Evolutionary conservation across 2,113 vertebrate genomes (phyloP), one percentile per base, ranked within the genome.

Genomic region (Phoxinus phoxinus): DNA sequence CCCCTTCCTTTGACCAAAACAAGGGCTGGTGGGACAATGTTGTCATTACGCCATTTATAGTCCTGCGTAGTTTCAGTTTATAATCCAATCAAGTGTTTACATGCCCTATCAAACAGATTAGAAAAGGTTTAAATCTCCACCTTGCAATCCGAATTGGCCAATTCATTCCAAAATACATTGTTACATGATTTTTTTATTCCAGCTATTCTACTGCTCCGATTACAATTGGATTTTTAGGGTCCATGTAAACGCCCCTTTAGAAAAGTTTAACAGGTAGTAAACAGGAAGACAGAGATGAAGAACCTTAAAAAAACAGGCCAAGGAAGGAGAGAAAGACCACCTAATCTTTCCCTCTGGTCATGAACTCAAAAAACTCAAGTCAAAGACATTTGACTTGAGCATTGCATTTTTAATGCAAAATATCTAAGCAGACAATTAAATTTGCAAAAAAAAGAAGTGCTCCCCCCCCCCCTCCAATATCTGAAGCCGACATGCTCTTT

Each of bases 231-330:
- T 53, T 53, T 19, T 53, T 53, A 53, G 2, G 51, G 51, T 53
- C 51, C 51, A 53, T 53, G 17, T 53, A 19, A 53, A 53, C 17
- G 17, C 19, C 32, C 53, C 46, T 59, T 56, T 78, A n/a, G 17
- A 58, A 78, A 76, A 11, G 74, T 51, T 59, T 32, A 35, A 78
- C 53, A 78, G 51, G 30, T 59, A 59, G 51, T 78, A 56, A 78
- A 76, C 12, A 75, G 46, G 25, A 53, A 76, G n/a, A 30, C 44
- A 19, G 25, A 76, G 46, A 46, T n/a, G 7, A 41, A 41, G 12
- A 32, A 12, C 25, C 61, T 15, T 65, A 19, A 67, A 37, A 37
- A 21, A 69, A 35, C 3, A 10, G 32, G 6, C 46, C 11, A 76
- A 51, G 7, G 17, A 32, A 76, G 17, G 12, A 17, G 25, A 44